Percentiles rank a stretch among this genome's conserved stretches.
Evolutionary conservation across 2,888 invertebrate species (phyloP).

Genomic region (Oscheius sp.): DNA sequence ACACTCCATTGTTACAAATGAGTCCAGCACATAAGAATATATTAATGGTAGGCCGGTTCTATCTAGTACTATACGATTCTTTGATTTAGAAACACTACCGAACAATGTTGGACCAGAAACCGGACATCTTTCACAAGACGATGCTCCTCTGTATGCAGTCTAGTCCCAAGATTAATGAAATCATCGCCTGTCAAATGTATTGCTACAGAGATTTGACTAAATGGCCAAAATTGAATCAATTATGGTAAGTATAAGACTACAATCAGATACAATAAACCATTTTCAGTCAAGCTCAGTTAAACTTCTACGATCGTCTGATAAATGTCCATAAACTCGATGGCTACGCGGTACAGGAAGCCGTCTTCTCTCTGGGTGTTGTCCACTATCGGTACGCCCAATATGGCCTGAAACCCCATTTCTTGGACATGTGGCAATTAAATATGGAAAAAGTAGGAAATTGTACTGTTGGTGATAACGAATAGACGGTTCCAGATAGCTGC

Average conservation of each 20-base stretch:
- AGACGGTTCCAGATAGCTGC: conserved; percentile 19
- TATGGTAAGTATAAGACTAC: conserved; percentile 47
- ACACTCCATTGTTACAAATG: conserved; percentile 9
- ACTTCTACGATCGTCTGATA: conserved; percentile 58
- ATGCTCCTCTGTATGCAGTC: conserved; percentile 62
- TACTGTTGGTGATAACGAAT: too few relatives aligned
- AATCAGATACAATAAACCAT: neutral
- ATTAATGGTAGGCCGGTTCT: conserved; percentile 14
- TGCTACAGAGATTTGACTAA: conserved; percentile 62
- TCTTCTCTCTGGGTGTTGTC: conserved; percentile 31
- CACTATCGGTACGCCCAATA: conserved; percentile 60
- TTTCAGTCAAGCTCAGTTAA: conserved; percentile 56
- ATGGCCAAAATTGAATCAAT: conserved; percentile 62
- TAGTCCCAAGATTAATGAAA: conserved; percentile 62
- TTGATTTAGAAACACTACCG: conserved; percentile 34
- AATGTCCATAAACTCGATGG: conserved; percentile 46
- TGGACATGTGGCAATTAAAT: conserved; percentile 60
- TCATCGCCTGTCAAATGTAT: conserved; percentile 61
- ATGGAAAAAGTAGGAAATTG: conserved; percentile 15
- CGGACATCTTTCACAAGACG: conserved; percentile 46
- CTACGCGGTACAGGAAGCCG: conserved; percentile 33
- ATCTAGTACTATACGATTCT: neutral
- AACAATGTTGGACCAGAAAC: conserved; percentile 37
- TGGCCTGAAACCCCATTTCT: conserved; percentile 64
- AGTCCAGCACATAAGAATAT: conserved; percentile 4